These are phyloP conservation scores for Charina bottae DNA, from an alignment of 2,113 vertebrate species.

Conservation along the genomic window DNA sequence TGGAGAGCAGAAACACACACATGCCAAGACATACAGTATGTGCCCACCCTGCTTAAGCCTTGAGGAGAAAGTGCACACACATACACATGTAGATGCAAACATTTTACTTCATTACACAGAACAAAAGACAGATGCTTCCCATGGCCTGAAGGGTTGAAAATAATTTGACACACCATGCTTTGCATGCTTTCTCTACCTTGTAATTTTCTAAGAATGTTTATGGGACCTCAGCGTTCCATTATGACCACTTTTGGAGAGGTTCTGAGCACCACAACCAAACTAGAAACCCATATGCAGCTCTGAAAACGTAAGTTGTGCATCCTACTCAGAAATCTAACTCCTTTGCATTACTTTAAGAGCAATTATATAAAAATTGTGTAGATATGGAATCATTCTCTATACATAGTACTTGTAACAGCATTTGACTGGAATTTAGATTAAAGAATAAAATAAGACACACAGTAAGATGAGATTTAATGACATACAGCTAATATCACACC, in stretches of 20 bases:
- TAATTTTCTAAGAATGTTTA: background rate
- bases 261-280: background rate
- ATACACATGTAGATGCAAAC: background rate
- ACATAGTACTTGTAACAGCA: background rate
- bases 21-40: too few relatives aligned
- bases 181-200: background rate
- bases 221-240: background rate
- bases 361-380: background rate
- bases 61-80: background rate
- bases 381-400: background rate
- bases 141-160: background rate
- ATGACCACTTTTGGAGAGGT: background rate
- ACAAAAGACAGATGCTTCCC: background rate
- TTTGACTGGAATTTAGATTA: slow-evolving; percentile 2
- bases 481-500: slow-evolving; percentile 15
- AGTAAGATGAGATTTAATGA: background rate
- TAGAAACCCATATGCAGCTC: background rate
- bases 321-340: background rate
- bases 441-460: slow-evolving; percentile 9
- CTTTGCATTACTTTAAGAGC: background rate
- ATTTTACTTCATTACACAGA: background rate
- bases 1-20: too few relatives aligned
- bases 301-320: background rate
- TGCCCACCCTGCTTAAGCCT: too few relatives aligned
- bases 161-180: background rate